Base-by-base conservation (phyloP, 2,113 vertebrate species). In the Emydura subglobosa region DNA sequence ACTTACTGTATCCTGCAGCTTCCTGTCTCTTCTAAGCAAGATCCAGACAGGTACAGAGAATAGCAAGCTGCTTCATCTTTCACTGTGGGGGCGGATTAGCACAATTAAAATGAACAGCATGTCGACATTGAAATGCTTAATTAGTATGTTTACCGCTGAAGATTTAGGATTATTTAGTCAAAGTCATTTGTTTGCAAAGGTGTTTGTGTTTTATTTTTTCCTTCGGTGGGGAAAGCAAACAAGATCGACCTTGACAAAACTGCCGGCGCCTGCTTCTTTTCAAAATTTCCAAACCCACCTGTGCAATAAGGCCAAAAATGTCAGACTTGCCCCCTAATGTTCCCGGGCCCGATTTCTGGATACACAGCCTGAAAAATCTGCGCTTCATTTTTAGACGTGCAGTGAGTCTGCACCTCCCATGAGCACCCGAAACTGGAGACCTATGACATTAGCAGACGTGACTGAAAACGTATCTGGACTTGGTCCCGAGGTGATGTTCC, bases 81-180 rank as follows among this genome's bases (percentile, higher is more conserved):
- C 96, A 55, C n/a, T 94, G 94, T n/a, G 89, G 92, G 96, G 97
- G 97, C 34, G 55, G 95, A 95, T 93, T 97, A 96, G 96, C 96
- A 97, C 96, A 97, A 97, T 98, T 97, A 97, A 98, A 98, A 95
- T 96, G 97, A 98, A 96, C 97, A 97, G 97, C 95, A 81, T 95
- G 96, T 97, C 89, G 96, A 97, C 97, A 96, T 93, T 96, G 96
- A 97, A 97, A 94, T 91, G 16, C 96, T 97, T 97, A 98, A 97
- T 98, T 97, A 96, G 96, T 97, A 79, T 65, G 87, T 98, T 97
- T 97, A 96, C 94, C 94, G 85, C 54, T 85, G 95, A 96, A 96
- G 87, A 95, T 68, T 95, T 59, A 83, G 79, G 95, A 91, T 87
- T 97, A 94, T 95, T 93, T 92, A 93, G 91, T 92, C 22, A 93